Evolutionary conservation across 2,797 vertebrate genomes (phyloP).

Genomic region (Gymnodraco acuticeps): DNA sequence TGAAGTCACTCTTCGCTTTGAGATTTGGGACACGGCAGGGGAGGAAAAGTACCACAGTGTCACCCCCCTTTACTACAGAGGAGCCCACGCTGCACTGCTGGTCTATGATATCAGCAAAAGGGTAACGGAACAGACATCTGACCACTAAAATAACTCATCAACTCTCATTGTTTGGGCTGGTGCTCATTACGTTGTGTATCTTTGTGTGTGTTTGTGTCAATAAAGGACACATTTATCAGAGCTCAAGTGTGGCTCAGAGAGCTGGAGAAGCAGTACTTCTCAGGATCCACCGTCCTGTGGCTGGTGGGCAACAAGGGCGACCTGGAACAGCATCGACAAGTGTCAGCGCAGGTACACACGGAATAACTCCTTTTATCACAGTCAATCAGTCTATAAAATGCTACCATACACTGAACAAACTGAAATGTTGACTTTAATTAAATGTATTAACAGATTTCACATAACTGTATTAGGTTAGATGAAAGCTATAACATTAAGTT

Average conservation of each 20-base stretch:
- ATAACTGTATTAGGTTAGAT: no score
- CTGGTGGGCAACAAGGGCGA: constrained; percentile 89
- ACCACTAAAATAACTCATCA: rapidly evolving
- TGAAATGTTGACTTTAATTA: no score
- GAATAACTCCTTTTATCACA: background rate
- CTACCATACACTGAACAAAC: background rate
- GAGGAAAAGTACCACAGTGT: constrained; percentile 90
- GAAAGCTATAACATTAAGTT: no score
- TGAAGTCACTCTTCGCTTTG: constrained; percentile 69
- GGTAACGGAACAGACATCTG: constrained; percentile 64
- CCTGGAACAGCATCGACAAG: constrained; percentile 76
- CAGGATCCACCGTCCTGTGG: constrained; percentile 78
- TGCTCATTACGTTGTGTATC: background rate
- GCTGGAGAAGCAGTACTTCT: constrained; percentile 79
- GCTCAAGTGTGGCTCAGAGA: constrained; percentile 87
- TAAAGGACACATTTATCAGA: constrained; percentile 81
- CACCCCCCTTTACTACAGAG: constrained; percentile 88
- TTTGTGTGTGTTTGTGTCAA: constrained; percentile 14
- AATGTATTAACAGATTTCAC: no score
- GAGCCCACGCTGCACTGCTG: constrained; percentile 79
- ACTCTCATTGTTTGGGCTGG: background rate
- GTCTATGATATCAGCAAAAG: constrained; percentile 86
- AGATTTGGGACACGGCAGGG: constrained; percentile 91
- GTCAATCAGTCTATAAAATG: background rate
- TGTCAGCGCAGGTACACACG: constrained; percentile 77